Conservation (phyloP, 2,113 vertebrate genomes). For the Oceanites oceanicus region DNA sequence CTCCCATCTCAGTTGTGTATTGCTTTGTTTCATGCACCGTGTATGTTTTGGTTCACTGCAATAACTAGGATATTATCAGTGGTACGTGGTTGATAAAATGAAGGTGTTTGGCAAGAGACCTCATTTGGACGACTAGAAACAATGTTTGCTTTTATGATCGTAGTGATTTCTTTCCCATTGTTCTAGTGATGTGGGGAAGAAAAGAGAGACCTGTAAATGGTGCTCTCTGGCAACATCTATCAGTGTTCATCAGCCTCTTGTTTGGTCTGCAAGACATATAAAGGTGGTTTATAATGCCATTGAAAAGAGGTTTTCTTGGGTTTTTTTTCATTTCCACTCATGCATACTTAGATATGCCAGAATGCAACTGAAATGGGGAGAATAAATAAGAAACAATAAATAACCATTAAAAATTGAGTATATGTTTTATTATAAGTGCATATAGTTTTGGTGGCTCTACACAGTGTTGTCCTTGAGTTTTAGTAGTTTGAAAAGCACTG, state of each 20-base stretch:
- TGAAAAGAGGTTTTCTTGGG: neutral
- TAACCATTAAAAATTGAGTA: neutral
- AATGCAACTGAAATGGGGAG: neutral
- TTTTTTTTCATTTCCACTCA: neutral
- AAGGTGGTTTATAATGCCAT: neutral
- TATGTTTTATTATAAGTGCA: neutral
- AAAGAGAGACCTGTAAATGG: neutral
- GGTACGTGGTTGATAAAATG: neutral
- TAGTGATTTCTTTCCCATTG: neutral
- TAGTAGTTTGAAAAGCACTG: neutral
- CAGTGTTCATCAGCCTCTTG: neutral
- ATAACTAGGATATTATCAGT: neutral
- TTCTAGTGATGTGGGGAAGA: neutral
- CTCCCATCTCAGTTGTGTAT: neutral
- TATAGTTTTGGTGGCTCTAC: neutral
- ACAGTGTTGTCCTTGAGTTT: neutral
- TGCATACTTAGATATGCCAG: neutral
- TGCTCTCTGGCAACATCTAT: neutral
- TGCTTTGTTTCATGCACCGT: neutral
- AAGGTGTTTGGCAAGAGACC: neutral
- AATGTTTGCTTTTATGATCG: neutral
- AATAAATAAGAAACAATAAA: neutral
- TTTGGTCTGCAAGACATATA: neutral
- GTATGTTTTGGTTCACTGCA: neutral
- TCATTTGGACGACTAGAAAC: neutral